Evolutionary conservation across 1,140 invertebrate genomes (phyloP).

Genomic region (Drosophila burlai): DNA sequence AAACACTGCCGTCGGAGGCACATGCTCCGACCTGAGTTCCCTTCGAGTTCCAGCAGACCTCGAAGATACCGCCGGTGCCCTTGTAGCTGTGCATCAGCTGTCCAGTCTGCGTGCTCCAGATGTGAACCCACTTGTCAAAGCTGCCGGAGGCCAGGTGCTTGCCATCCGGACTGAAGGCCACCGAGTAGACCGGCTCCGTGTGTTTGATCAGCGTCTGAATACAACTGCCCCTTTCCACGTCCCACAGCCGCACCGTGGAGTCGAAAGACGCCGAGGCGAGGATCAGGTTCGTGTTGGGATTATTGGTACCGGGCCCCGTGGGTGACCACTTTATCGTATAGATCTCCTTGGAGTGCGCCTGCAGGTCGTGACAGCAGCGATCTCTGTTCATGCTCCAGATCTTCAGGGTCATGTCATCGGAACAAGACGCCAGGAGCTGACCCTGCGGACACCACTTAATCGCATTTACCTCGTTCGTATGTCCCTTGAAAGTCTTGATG

Average conservation of each 20-base stretch:
- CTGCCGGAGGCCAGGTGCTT: slow-evolving; percentile 99
- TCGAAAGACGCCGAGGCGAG: slow-evolving; percentile 99
- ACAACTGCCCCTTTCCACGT: slow-evolving; percentile 98
- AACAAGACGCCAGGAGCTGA: slow-evolving; percentile 98
- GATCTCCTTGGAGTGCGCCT: slow-evolving; percentile 99
- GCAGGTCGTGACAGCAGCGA: slow-evolving; percentile 97
- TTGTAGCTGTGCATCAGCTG: slow-evolving; percentile 98
- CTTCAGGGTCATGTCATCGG: slow-evolving; percentile 99
- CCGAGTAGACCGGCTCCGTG: slow-evolving; percentile 97
- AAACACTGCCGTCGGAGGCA: slow-evolving; percentile 98
- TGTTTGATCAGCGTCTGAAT: slow-evolving; percentile 98
- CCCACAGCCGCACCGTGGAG: slow-evolving; percentile 98
- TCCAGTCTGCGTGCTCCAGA: slow-evolving; percentile 99
- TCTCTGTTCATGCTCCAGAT: slow-evolving; percentile 99
- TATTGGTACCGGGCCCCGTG: slow-evolving; percentile 97
- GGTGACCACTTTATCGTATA: slow-evolving; percentile 99
- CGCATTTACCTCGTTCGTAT: slow-evolving; percentile 99
- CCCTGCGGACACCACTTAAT: slow-evolving; percentile 99
- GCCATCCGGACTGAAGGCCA: slow-evolving; percentile 97
- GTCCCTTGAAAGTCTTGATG: slow-evolving; percentile 99
- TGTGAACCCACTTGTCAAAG: slow-evolving; percentile 99
- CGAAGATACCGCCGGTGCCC: slow-evolving; percentile 99
- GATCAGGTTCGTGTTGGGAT: slow-evolving; percentile 98
- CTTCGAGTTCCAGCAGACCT: slow-evolving; percentile 99
- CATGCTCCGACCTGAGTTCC: slow-evolving; percentile 96